These are phyloP conservation scores for Macrosoma leucophasiata DNA, from an alignment of 2,888 invertebrate genomes.

Conservation along the genomic window DNA sequence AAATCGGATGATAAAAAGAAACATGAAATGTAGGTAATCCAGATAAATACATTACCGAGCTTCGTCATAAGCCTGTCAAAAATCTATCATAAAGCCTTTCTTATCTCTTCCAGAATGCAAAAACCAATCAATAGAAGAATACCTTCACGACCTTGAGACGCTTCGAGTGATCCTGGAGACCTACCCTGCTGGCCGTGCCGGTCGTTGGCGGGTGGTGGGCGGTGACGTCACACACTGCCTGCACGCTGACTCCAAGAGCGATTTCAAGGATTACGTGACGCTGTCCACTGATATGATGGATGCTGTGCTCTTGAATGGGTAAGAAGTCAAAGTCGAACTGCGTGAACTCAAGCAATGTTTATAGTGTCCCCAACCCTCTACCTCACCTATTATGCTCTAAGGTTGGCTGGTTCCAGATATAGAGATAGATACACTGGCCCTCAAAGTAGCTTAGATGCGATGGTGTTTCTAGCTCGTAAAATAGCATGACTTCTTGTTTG, in stretches of 20 bases:
- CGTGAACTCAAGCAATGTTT: no score
- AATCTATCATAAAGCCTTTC: constrained; percentile 38
- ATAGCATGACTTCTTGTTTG: no score
- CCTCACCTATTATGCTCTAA: no score
- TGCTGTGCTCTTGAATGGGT: constrained; percentile 85
- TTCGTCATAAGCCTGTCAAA: no score
- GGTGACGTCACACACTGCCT: constrained; percentile 76
- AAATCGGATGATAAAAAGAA: no score
- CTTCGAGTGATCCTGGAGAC: constrained; percentile 80
- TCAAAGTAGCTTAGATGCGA: no score
- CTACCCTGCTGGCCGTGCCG: constrained; percentile 70
- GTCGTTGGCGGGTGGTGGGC: constrained; percentile 76
- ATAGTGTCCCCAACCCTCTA: no score
- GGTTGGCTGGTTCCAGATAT: no score
- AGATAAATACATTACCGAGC: no score
- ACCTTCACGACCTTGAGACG: constrained; percentile 77
- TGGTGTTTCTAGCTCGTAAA: no score
- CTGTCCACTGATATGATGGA: constrained; percentile 76
- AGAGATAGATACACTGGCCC: no score
- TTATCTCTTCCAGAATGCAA: constrained; percentile 55
- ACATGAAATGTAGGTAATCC: no score
- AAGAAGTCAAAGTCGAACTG: constrained; percentile 37
- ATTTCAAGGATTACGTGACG: constrained; percentile 72
- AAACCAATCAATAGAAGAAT: constrained; percentile 72
- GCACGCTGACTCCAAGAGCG: constrained; percentile 67